These are phyloP conservation scores for mouse (Mus musculus) DNA, from an alignment of 2,113 vertebrate genomes.

Conservation along the genomic window DNA sequence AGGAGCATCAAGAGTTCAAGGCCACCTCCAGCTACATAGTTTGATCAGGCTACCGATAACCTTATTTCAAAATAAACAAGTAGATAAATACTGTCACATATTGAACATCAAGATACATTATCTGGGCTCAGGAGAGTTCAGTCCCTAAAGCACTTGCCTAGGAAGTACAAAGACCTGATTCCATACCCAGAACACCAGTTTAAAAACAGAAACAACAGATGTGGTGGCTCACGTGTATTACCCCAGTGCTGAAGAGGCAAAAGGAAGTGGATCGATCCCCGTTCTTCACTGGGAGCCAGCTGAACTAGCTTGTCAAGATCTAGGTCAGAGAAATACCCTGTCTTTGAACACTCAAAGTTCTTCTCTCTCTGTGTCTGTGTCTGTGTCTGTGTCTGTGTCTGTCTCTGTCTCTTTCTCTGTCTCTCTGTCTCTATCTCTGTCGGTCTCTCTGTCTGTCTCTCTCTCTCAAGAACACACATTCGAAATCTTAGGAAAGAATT, in stretches of 20 bases:
- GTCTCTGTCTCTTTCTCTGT: too few species aligned
- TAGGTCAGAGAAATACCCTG: not conserved
- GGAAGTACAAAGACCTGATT: not conserved
- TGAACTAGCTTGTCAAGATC: not conserved
- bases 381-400: too few species aligned
- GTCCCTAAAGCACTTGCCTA: not conserved
- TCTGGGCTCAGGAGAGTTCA: not conserved
- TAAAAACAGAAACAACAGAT: not conserved
- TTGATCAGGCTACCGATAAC: not conserved
- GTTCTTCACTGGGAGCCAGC: not conserved
- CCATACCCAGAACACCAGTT: not conserved
- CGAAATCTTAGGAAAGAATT: not conserved
- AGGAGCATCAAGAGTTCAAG: not conserved
- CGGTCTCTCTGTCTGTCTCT: too few species aligned
- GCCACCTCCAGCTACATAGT: not conserved
- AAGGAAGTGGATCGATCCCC: not conserved
- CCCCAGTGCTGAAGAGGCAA: not conserved
- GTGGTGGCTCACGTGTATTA: not conserved
- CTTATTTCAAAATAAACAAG: not conserved
- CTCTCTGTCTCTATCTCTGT: too few species aligned
- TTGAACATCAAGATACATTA: not conserved
- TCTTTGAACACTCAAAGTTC: not conserved
- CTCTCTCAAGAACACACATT: not conserved
- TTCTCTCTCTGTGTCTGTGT: too few species aligned
- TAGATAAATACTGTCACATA: not conserved